These are phyloP conservation scores for Vireo griseus DNA, from an alignment of 2,797 vertebrate genomes.

Conservation along the genomic window DNA sequence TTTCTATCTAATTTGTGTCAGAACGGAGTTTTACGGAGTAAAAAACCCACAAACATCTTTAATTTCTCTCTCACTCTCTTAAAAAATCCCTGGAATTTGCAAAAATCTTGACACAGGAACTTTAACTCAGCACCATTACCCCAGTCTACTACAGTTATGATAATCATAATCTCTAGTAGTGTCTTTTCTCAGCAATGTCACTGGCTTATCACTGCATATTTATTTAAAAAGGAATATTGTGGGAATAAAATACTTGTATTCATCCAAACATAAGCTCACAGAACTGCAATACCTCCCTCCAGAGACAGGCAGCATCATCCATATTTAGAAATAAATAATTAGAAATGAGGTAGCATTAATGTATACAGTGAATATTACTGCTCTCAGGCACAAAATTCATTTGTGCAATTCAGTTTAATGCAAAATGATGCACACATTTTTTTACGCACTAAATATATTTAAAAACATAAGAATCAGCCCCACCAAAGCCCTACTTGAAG, in stretches of 20 bases:
- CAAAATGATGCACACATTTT: fast-evolving
- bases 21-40: background rate
- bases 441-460: fast-evolving
- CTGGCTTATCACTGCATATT: background rate
- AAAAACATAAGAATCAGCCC: background rate
- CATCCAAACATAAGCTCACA: background rate
- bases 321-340: background rate
- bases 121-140: background rate
- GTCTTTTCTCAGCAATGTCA: background rate
- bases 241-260: background rate
- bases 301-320: background rate
- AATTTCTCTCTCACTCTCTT: background rate
- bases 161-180: background rate
- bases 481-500: background rate
- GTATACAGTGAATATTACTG: background rate
- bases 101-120: background rate
- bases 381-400: background rate
- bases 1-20: background rate
- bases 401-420: background rate
- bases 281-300: background rate
- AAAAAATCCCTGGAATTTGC: background rate
- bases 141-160: background rate
- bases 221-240: background rate
- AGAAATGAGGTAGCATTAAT: background rate
- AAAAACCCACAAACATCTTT: background rate